These are phyloP conservation scores for Oophaga pumilio DNA, from an alignment of 2,113 vertebrate genomes.

Conservation along the genomic window DNA sequence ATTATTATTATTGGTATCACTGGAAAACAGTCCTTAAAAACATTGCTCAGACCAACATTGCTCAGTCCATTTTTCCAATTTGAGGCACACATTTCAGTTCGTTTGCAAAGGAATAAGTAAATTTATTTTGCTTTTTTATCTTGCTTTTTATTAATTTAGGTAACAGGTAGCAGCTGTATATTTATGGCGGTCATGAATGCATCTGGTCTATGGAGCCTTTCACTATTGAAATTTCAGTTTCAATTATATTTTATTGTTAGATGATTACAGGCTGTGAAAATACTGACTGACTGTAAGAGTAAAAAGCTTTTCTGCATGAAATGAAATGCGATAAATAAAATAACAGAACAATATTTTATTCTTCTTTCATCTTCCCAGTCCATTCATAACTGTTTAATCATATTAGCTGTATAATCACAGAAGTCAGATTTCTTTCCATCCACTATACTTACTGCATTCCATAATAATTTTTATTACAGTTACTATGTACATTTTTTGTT, in stretches of 20 bases:
- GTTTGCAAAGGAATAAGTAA: not conserved
- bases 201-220: not conserved
- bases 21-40: too few relatives aligned
- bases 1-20: too few relatives aligned
- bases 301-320: conserved; percentile 5
- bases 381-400: conserved; percentile 16
- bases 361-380: conserved; percentile 14
- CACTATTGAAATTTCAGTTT: conserved; percentile 3
- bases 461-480: not conserved
- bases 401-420: not conserved
- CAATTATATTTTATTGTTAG: conserved; percentile 10
- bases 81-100: not conserved
- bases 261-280: conserved; percentile 8
- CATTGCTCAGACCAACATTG: too few relatives aligned
- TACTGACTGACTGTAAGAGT: not conserved
- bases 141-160: not conserved
- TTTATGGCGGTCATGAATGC: not conserved
- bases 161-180: not conserved
- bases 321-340: conserved; percentile 18
- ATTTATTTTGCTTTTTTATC: not conserved
- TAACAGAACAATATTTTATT: conserved; percentile 21
- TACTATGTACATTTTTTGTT: not conserved
- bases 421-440: not conserved
- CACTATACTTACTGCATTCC: not conserved
- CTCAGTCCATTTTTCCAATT: too few relatives aligned